Percentiles rank a stretch among this genome's conserved stretches.
Conservation (phyloP, 2,113 vertebrate species). For the Connochaetes taurinus region DNA sequence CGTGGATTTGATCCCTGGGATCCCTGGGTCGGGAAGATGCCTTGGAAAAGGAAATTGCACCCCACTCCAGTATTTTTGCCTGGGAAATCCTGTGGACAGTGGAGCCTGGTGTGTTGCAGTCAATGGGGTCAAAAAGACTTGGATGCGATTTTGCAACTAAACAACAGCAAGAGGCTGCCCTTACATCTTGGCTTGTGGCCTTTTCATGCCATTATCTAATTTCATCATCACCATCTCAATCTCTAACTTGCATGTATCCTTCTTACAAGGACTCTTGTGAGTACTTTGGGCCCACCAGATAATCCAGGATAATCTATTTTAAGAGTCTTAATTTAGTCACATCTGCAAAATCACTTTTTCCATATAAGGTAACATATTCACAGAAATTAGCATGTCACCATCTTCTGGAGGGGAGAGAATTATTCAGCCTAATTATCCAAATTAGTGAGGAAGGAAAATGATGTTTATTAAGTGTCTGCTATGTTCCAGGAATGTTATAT, state of each 20-base stretch:
- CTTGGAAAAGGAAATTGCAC: not conserved
- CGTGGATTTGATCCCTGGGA: not conserved
- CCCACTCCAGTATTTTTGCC: not conserved
- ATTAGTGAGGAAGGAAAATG: not conserved
- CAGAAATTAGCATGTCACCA: not conserved
- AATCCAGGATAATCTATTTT: not conserved
- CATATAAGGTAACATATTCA: not conserved
- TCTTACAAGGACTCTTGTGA: not conserved
- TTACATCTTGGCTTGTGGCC: not conserved
- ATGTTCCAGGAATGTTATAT: not conserved
- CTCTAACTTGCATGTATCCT: not conserved
- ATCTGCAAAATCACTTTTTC: not conserved
- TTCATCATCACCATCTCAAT: not conserved
- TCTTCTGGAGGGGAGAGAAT: not conserved
- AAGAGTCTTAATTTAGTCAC: not conserved
- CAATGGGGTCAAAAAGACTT: not conserved
- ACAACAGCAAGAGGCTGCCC: not conserved
- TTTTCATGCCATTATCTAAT: not conserved
- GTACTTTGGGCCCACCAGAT: not conserved
- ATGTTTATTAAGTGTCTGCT: not conserved
- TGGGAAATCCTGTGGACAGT: not conserved
- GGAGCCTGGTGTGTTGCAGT: not conserved
- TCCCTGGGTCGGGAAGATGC: not conserved
- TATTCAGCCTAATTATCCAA: not conserved
- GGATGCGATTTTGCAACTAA: rapidly evolving